Evolutionary conservation across 1,140 invertebrate species (phyloP).

Genomic region (Drosophila busckii): DNA sequence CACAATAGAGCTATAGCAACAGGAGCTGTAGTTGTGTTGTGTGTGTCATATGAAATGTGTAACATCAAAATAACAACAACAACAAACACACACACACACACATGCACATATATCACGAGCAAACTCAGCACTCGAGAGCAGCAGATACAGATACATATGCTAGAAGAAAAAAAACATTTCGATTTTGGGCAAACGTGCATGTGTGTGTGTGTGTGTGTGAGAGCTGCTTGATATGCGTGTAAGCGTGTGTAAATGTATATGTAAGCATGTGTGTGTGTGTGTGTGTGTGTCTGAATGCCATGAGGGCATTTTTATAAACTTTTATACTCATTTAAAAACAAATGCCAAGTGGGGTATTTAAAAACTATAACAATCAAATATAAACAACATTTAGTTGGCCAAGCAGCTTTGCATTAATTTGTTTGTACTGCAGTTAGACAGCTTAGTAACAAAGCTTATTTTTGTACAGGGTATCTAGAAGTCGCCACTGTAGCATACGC

Average conservation of each 20-base stretch:
- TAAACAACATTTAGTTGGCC: no score
- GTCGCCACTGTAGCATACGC: no score
- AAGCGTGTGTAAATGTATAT: slow-evolving; percentile 1
- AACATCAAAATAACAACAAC: slow-evolving; percentile 47
- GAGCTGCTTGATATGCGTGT: slow-evolving; percentile 42
- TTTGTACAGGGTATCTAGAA: no score
- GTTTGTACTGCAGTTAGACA: no score
- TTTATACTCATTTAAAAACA: no score
- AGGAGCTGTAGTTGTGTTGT: slow-evolving; percentile 36
- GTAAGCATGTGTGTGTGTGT: slow-evolving; percentile 2
- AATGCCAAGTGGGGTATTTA: no score
- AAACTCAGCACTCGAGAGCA: no score
- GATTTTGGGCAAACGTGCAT: slow-evolving; percentile 28
- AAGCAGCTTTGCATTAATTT: no score
- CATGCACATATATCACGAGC: slow-evolving; percentile 35
- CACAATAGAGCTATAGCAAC: slow-evolving; percentile 17
- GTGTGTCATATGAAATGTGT: slow-evolving; percentile 69
- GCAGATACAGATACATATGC: slow-evolving; percentile 27
- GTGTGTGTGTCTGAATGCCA: slow-evolving; percentile 39
- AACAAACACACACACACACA: slow-evolving; percentile 41
- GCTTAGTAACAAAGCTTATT: no score
- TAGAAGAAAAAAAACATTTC: slow-evolving; percentile 37
- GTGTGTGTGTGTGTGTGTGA: slow-evolving; percentile 15
- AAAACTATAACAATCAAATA: no score
- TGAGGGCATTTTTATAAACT: slow-evolving; percentile 58